These are phyloP conservation scores for Solenodon paradoxus DNA, from an alignment of 2,113 vertebrate species.

Conservation along the genomic window DNA sequence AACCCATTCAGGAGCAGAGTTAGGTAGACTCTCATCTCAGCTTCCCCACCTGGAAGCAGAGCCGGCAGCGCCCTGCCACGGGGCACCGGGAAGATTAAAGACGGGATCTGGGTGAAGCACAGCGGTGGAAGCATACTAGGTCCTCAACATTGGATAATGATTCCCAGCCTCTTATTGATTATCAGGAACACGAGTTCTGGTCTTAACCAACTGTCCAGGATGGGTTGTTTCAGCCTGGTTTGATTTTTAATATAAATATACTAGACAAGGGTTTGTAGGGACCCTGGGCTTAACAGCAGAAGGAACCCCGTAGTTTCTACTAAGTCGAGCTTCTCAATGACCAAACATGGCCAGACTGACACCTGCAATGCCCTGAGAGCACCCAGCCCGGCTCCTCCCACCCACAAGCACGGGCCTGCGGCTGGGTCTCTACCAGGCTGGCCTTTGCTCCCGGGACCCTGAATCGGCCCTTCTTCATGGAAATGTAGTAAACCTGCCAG, in stretches of 20 bases:
- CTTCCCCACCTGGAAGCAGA: background rate
- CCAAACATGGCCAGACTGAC: background rate
- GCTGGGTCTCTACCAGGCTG: background rate
- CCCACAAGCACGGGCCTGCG: background rate
- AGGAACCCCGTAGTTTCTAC: background rate
- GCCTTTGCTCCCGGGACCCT: background rate
- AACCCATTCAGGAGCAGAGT: background rate
- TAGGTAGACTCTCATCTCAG: background rate
- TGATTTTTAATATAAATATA: background rate
- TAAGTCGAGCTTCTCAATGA: background rate
- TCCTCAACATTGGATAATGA: fast-evolving
- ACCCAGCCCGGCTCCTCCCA: background rate
- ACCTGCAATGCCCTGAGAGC: background rate
- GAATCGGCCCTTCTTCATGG: too few relatives aligned
- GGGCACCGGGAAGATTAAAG: background rate
- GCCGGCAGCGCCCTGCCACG: background rate
- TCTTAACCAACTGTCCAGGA: background rate
- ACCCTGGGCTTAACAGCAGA: background rate
- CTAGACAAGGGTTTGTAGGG: background rate
- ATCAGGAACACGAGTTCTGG: background rate
- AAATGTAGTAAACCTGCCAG: too few relatives aligned
- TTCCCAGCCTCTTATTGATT: background rate
- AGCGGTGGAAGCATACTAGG: fast-evolving
- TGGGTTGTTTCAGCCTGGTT: background rate
- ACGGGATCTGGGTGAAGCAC: background rate